Evolutionary conservation across 2,113 vertebrate species (phyloP).

Genomic region (Myanophis thanlyinensis): DNA sequence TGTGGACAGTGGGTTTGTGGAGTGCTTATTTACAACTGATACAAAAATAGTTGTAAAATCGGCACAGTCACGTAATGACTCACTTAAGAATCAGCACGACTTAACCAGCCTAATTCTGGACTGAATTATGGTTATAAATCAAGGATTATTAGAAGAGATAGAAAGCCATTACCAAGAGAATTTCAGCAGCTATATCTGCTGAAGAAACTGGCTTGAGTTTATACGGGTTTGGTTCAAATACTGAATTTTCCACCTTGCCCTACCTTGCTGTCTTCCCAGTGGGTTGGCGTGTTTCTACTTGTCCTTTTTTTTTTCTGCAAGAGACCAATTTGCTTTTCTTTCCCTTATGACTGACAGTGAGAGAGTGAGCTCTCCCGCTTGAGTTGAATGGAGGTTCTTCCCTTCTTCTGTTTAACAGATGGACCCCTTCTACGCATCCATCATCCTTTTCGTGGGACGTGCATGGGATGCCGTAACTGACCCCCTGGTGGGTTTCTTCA

Average conservation of each 20-base stretch:
- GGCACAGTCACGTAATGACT: neutral
- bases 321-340: neutral
- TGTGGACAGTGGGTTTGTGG: neutral
- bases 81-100: neutral
- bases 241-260: neutral
- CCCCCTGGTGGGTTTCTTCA: slow-evolving; percentile 89
- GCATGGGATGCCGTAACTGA: slow-evolving; percentile 94
- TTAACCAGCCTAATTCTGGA: neutral
- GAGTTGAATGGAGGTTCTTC: neutral
- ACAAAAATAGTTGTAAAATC: neutral
- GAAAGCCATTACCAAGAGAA: neutral
- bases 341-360: neutral
- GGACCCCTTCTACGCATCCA: slow-evolving; percentile 84
- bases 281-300: neutral
- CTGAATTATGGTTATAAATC: neutral
- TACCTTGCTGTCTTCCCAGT: neutral
- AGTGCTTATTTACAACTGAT: neutral
- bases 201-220: neutral
- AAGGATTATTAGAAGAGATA: neutral
- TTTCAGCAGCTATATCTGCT: neutral
- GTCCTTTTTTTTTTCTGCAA: neutral
- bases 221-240: neutral
- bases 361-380: neutral
- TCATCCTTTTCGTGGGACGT: slow-evolving; percentile 89
- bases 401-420: slow-evolving; percentile 67